Conservation (phyloP, 2,888 invertebrate genomes). For the Drosophila paucipuncta region DNA sequence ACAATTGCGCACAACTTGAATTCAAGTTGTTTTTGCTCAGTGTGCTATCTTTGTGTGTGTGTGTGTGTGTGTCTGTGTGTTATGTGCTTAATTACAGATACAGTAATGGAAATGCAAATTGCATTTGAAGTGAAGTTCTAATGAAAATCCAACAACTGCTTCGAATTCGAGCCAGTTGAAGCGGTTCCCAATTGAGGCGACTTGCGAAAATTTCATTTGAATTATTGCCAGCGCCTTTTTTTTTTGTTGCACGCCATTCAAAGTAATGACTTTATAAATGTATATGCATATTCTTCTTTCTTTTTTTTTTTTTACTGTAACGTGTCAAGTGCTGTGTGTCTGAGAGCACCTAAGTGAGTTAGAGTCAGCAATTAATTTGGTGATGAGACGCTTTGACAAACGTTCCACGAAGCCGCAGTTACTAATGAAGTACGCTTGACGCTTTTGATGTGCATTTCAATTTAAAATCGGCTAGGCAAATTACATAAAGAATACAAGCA, state of each 20-base stretch:
- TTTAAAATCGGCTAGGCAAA: constrained; percentile 54
- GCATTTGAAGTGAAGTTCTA: constrained; percentile 45
- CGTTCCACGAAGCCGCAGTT: constrained; percentile 40
- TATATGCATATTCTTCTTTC: constrained; percentile 24
- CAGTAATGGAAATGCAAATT: constrained; percentile 34
- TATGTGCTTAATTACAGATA: constrained; percentile 48
- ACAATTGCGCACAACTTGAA: constrained; percentile 47
- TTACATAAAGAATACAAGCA: constrained; percentile 46
- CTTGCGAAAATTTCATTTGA: constrained; percentile 63
- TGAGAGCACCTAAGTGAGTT: constrained; percentile 18
- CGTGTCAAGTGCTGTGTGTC: constrained; percentile 62
- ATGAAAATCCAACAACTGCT: constrained; percentile 40
- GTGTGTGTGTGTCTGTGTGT: neutral
- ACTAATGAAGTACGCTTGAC: constrained; percentile 36
- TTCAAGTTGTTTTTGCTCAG: constrained; percentile 35
- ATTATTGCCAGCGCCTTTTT: constrained; percentile 46
- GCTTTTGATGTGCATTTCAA: constrained; percentile 61
- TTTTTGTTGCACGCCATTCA: constrained; percentile 12
- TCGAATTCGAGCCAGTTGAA: constrained; percentile 30
- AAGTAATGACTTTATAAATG: constrained; percentile 62
- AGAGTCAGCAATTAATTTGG: constrained; percentile 72
- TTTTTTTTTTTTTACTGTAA: constrained; percentile 29
- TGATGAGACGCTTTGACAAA: constrained; percentile 58
- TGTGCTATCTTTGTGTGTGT: constrained; percentile 36
- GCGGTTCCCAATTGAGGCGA: constrained; percentile 44